These are phyloP conservation scores for Paramuricea clavata DNA, from an alignment of 92 coral and sea anemone species.

Conservation along the genomic window DNA sequence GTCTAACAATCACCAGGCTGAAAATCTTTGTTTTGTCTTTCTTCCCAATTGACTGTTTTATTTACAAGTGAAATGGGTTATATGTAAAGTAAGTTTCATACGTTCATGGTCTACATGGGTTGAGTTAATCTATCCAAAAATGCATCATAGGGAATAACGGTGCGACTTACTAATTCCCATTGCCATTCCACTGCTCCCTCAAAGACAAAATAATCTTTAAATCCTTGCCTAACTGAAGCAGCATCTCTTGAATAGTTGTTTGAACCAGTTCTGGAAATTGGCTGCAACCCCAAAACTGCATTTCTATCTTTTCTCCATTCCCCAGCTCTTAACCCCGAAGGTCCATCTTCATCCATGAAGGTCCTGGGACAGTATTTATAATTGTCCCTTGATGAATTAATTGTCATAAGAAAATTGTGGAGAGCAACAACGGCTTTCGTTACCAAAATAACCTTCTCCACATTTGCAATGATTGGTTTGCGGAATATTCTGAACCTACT, in stretches of 20 bases:
- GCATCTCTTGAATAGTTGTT: slow-evolving; percentile 56
- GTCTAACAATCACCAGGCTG: too few relatives aligned
- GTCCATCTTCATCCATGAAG: slow-evolving; percentile 42
- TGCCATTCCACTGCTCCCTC: slow-evolving; percentile 48
- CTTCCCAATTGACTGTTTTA: too few relatives aligned
- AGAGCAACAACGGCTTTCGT: slow-evolving; percentile 35
- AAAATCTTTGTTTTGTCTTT: too few relatives aligned
- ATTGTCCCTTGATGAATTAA: slow-evolving; percentile 16
- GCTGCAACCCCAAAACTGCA: slow-evolving; percentile 36
- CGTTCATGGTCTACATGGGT: too few relatives aligned
- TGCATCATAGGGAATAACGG: slow-evolving; percentile 32
- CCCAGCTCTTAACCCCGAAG: slow-evolving; percentile 38
- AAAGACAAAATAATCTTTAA: slow-evolving; percentile 33
- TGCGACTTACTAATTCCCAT: slow-evolving; percentile 47
- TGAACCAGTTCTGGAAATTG: slow-evolving; percentile 46
- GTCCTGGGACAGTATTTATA: slow-evolving; percentile 19
- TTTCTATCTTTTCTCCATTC: slow-evolving; percentile 47
- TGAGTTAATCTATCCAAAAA: too few relatives aligned
- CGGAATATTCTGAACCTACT: too few relatives aligned
- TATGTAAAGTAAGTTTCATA: too few relatives aligned
- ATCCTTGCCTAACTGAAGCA: slow-evolving; percentile 53
- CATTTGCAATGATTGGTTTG: too few relatives aligned
- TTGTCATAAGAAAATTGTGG: slow-evolving; percentile 31
- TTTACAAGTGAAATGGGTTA: too few relatives aligned
- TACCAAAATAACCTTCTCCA: too few relatives aligned